phyloP scores from a whole-genome alignment of 2,888 invertebrate genomes.

The Leptopilina drosophilae region DNA sequence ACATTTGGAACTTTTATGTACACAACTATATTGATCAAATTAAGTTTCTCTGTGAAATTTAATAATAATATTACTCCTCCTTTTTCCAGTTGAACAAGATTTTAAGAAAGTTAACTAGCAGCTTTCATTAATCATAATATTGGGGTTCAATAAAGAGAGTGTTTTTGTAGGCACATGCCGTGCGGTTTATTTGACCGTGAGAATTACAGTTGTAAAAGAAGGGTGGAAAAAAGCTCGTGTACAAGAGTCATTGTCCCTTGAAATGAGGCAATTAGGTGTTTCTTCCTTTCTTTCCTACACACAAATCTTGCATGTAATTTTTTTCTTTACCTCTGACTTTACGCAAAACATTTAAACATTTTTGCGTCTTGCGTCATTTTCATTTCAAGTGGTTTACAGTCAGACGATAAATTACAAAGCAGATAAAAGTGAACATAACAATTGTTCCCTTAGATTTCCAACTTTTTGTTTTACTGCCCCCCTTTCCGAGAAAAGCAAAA shows the following conservation, averaged over 20 bases:
- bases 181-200: constrained; percentile 43
- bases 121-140: neutral
- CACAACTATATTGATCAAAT: neutral
- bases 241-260: constrained; percentile 52
- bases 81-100: neutral
- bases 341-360: too few relatives aligned
- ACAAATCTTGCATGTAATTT: neutral
- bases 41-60: too few relatives aligned
- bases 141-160: constrained; percentile 15
- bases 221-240: constrained; percentile 44
- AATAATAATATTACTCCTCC: too few relatives aligned
- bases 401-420: constrained; percentile 13
- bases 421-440: too few relatives aligned
- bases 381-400: constrained; percentile 63
- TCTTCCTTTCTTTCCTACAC: constrained; percentile 18
- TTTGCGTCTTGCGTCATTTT: constrained; percentile 32
- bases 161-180: neutral
- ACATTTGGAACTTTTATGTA: neutral
- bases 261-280: constrained; percentile 56
- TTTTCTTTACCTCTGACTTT: constrained; percentile 36
- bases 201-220: constrained; percentile 35
- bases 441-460: too few relatives aligned
- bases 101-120: neutral
- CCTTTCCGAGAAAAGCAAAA: too few relatives aligned
- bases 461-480: too few relatives aligned